These are phyloP conservation scores for Zootermopsis nevadensis DNA, from an alignment of 2,888 invertebrate species.

Conservation along the genomic window DNA sequence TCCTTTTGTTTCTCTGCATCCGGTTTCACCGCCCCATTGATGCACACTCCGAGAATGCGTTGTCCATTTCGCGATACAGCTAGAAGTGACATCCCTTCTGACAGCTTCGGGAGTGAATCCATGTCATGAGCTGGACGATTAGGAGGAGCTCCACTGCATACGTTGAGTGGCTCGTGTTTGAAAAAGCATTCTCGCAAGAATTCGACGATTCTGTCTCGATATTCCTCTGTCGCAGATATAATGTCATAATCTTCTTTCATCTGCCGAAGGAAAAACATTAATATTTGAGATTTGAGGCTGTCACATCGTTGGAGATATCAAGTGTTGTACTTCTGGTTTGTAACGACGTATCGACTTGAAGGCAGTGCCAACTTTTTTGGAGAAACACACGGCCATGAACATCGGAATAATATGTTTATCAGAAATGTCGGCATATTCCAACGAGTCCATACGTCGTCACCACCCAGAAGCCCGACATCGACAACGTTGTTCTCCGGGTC, in stretches of 20 bases:
- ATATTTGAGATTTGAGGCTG: no score
- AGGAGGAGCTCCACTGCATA: constrained; percentile 2
- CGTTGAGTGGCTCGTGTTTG: constrained; percentile 30
- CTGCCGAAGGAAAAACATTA: background rate
- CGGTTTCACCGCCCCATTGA: constrained; percentile 32
- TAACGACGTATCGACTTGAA: no score
- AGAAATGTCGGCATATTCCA: no score
- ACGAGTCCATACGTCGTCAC: no score
- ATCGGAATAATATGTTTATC: no score
- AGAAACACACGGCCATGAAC: no score
- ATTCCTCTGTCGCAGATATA: constrained; percentile 21
- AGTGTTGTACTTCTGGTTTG: no score
- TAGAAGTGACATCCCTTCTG: constrained; percentile 27
- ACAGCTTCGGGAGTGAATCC: constrained; percentile 8
- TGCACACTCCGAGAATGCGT: constrained; percentile 38
- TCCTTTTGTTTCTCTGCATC: background rate
- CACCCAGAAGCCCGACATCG: no score
- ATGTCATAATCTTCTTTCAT: constrained; percentile 10
- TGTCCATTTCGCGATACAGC: constrained; percentile 13
- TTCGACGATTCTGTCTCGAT: constrained; percentile 2
- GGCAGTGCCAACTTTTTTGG: no score
- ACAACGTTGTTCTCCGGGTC: no score
- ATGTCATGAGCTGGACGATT: background rate
- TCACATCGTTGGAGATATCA: no score
- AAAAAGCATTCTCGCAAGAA: constrained; percentile 38